Conservation (phyloP, 1,140 invertebrate species). For the Bombus confusus region DNA sequence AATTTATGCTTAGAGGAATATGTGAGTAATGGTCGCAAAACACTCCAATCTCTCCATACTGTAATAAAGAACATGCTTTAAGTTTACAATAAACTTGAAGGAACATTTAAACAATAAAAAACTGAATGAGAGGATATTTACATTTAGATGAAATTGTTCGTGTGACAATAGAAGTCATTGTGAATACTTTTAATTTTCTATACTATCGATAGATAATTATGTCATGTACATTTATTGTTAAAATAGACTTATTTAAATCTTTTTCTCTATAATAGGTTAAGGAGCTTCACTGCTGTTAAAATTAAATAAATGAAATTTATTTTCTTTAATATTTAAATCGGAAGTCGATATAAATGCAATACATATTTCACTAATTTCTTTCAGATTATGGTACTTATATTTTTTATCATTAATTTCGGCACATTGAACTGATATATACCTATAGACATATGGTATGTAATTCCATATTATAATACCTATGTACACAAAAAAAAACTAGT, state of each 20-base stretch:
- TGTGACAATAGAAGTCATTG: slow-evolving; percentile 50
- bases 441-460: no score
- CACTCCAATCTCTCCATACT: slow-evolving; percentile 47
- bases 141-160: slow-evolving; percentile 45
- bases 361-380: no score
- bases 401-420: no score
- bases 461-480: no score
- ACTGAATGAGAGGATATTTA: slow-evolving; percentile 30
- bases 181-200: background rate
- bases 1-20: slow-evolving; percentile 26
- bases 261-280: background rate
- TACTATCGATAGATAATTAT: background rate
- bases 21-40: slow-evolving; percentile 23
- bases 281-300: background rate
- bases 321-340: no score
- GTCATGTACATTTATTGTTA: background rate
- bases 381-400: no score
- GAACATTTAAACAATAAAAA: background rate
- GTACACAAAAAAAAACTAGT: no score
- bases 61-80: background rate
- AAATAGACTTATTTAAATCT: background rate
- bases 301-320: background rate
- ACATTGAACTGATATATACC: no score
- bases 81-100: background rate
- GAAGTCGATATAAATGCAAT: background rate